These are phyloP conservation scores for Tridacna crocea DNA, from an alignment of 2,888 invertebrate genomes.

Conservation along the genomic window DNA sequence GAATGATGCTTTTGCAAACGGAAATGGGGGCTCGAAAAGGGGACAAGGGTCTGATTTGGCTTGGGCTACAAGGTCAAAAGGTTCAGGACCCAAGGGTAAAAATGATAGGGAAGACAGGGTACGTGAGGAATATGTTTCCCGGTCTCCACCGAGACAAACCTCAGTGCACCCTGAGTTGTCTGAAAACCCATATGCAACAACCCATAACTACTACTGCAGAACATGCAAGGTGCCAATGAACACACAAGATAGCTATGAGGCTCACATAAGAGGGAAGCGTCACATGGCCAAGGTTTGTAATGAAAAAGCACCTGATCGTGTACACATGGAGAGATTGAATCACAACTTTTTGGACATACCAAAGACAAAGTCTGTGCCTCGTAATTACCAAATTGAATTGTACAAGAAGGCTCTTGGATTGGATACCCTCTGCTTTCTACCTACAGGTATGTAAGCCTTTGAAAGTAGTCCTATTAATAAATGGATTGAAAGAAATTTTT, in stretches of 20 bases:
- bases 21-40: conserved; percentile 20
- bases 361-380: conserved; percentile 63
- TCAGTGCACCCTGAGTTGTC: not conserved
- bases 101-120: not conserved
- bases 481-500: not conserved
- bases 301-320: conserved; percentile 60
- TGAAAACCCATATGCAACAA: conserved; percentile 46
- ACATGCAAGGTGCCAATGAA: conserved; percentile 71
- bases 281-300: conserved; percentile 68
- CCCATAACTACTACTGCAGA: conserved; percentile 62
- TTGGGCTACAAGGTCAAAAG: conserved; percentile 50
- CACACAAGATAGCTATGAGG: conserved; percentile 63
- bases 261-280: conserved; percentile 68
- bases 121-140: not conserved
- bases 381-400: conserved; percentile 77
- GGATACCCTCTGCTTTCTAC: conserved; percentile 77
- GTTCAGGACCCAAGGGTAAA: conserved; percentile 13
- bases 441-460: conserved; percentile 73
- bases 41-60: conserved; percentile 52
- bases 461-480: not conserved
- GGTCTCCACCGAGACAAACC: not conserved
- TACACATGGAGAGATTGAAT: conserved; percentile 34
- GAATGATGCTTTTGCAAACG: not conserved
- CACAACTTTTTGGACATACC: conserved; percentile 31
- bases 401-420: conserved; percentile 70